Evolutionary conservation across 2,888 invertebrate genomes (phyloP), one percentile per base, ranked within the genome.

Genomic region (Drosophila neonasuta): DNA sequence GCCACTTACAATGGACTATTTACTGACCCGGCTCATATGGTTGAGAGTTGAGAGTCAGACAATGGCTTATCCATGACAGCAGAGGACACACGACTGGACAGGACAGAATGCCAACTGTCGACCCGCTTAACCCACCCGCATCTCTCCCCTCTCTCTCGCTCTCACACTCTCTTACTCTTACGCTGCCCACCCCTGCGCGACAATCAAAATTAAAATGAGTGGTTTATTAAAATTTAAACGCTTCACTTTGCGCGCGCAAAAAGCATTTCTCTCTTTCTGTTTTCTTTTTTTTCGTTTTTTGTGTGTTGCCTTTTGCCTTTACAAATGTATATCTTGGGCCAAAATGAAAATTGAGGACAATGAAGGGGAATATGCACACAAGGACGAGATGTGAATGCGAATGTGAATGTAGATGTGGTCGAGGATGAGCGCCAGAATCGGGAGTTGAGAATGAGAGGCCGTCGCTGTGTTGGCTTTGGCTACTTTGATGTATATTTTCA

Each of bases 171-270:
- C 34, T 34, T 24, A 24, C 24, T 4, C 24, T 24, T 24, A 24
- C 6, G 5, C 34, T 4, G n/a, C 5, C 11, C 34, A n/a, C 34
- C 41, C 11, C 32, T 60, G 58, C 62, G 77, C 73, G 75, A 87
- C 83, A 87, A 88, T 87, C 79, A 82, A 88, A 89, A 89, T 88
- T 88, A 87, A 85, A 82, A 88, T 88, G 88, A 89, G 89, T 89
- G 88, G 80, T 84, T 88, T 87, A 88, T 88, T 88, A 88, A 88
- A 88, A 89, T 88, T 88, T 88, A 85, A 89, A 79, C 82, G 86
- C 80, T 87, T 79, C 66, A 80, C 74, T 80, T 86, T 78, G 71
- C 64, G 70, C 74, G 58, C 59, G 70, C 78, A 69, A 81, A 87
- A 80, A 83, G 58, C 75, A 70, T 67, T 64, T 66, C 15, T 41